Percentiles rank a stretch among this genome's conserved stretches.
These are phyloP conservation scores for Myotis davidii DNA, from an alignment of 2,113 vertebrate genomes.

Conservation along the genomic window DNA sequence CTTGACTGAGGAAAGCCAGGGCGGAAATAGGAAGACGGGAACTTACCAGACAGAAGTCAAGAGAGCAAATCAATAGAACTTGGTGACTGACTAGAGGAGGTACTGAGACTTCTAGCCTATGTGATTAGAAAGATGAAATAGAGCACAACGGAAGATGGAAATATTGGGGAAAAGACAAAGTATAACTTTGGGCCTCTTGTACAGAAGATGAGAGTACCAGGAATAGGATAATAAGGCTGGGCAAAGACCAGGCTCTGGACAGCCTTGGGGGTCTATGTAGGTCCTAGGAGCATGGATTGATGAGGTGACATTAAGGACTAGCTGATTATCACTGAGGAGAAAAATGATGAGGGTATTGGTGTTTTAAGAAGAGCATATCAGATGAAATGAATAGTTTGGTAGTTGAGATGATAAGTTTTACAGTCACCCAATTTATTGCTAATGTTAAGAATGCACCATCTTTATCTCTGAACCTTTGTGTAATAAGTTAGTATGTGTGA, in stretches of 20 bases:
- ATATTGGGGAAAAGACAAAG: not conserved
- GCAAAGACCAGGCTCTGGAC: not conserved
- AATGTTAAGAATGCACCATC: not conserved
- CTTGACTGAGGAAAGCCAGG: not conserved
- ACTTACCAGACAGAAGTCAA: not conserved
- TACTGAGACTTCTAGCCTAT: not conserved
- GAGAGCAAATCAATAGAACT: not conserved
- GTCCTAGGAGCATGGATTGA: not conserved
- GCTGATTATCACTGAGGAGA: not conserved
- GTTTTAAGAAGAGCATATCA: constrained; percentile 1
- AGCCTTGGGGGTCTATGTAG: not conserved
- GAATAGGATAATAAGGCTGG: not conserved
- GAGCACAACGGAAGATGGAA: not conserved
- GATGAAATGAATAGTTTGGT: not conserved
- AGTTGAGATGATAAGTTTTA: not conserved
- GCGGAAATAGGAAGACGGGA: not conserved
- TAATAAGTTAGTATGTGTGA: not conserved
- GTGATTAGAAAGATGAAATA: not conserved
- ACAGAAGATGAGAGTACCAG: not conserved
- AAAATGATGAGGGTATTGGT: not conserved
- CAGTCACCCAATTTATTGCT: not conserved
- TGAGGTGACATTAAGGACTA: not conserved
- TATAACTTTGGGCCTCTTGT: not conserved
- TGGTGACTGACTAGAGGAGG: not conserved
- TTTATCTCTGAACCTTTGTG: not conserved